These are phyloP conservation scores for Caenorhabditis latens DNA, from an alignment of 1,140 invertebrate genomes.

Conservation along the genomic window DNA sequence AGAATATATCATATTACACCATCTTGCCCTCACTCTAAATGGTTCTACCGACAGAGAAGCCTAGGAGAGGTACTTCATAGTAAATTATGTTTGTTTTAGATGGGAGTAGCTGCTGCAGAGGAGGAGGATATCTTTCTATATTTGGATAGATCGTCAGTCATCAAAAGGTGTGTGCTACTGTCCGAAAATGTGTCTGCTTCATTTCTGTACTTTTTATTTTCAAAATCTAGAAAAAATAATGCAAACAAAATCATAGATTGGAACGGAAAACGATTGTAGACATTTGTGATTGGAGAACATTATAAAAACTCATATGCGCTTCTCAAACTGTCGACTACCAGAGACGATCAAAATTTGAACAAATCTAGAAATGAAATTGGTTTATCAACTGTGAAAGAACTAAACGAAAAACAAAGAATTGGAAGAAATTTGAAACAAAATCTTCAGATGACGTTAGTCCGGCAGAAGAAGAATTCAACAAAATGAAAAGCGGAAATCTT, in stretches of 20 bases:
- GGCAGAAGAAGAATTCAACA: constrained; percentile 11
- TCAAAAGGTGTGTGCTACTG: constrained; percentile 10
- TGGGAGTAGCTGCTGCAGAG: neutral
- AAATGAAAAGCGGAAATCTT: constrained; percentile 38
- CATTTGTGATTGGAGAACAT: constrained; percentile 16
- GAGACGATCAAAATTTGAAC: too few species aligned
- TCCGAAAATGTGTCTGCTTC: neutral
- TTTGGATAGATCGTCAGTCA: constrained; percentile 48
- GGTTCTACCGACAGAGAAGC: constrained; percentile 23
- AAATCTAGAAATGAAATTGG: too few species aligned
- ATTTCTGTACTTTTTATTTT: neutral
- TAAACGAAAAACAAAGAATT: neutral
- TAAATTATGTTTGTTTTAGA: constrained; percentile 51
- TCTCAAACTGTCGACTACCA: too few species aligned
- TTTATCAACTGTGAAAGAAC: neutral
- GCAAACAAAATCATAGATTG: neutral
- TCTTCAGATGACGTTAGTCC: constrained; percentile 47
- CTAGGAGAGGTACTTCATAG: constrained; percentile 42
- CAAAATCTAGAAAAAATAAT: neutral
- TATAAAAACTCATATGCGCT: neutral
- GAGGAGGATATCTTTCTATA: neutral
- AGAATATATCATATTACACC: constrained; percentile 43
- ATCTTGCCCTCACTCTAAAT: constrained; percentile 35
- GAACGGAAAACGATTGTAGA: constrained; percentile 4
- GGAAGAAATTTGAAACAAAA: constrained; percentile 21